Conservation (phyloP, 2,797 vertebrate genomes). For the Pseudomugil tenellus region DNA sequence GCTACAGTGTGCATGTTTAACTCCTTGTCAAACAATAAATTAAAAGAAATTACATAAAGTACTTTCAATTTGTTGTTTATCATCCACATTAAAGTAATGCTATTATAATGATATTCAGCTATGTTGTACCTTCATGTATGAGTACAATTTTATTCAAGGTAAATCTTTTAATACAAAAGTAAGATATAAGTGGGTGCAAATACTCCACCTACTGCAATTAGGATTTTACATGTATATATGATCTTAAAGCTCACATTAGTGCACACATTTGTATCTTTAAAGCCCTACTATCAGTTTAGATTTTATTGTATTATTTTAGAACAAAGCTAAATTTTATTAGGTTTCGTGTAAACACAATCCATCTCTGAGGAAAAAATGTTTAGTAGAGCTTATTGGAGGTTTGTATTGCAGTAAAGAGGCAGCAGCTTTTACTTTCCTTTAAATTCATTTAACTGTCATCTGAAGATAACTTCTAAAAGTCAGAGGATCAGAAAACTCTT, state of each 20-base stretch:
- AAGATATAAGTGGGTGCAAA: not conserved
- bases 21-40: too few relatives aligned
- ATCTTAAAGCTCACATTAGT: too few relatives aligned
- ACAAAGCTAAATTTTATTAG: not conserved
- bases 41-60: too few relatives aligned
- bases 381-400: not conserved
- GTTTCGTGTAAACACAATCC: not conserved
- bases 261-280: not conserved
- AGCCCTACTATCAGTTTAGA: not conserved
- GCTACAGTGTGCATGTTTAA: not conserved
- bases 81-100: too few relatives aligned
- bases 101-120: too few relatives aligned
- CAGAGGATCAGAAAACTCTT: conserved; percentile 20
- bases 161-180: too few relatives aligned
- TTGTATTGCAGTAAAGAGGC: not conserved
- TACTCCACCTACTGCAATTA: too few relatives aligned
- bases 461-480: conserved; percentile 16
- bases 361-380: not conserved
- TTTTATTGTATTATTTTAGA: not conserved
- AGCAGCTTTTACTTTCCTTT: not conserved
- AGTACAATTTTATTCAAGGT: too few relatives aligned
- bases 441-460: conserved; percentile 1
- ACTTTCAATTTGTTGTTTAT: too few relatives aligned
- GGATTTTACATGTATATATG: too few relatives aligned
- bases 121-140: too few relatives aligned